Evolutionary conservation across 92 coral and sea anemone species (phyloP).

Genomic region (Siderastrea radians): DNA sequence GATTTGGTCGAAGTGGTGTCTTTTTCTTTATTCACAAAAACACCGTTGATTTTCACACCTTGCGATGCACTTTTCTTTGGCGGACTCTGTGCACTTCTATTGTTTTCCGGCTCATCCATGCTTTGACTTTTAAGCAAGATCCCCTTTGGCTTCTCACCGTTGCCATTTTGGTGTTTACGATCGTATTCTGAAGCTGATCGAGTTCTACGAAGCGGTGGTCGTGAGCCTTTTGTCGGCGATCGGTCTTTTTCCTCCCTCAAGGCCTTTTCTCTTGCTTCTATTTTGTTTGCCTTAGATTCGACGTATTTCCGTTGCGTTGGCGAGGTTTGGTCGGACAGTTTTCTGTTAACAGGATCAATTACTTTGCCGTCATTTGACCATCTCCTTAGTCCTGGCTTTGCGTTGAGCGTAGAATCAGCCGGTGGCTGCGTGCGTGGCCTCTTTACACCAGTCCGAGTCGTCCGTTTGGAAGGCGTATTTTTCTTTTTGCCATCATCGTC

Average conservation of each 20-base stretch:
- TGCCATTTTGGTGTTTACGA: constrained; percentile 75
- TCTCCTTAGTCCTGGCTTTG: constrained; percentile 10
- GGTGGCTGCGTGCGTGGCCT: constrained; percentile 21
- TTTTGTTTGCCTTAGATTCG: constrained; percentile 89
- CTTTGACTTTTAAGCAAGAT: constrained; percentile 82
- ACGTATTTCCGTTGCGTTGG: constrained; percentile 70
- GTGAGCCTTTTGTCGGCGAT: constrained; percentile 78
- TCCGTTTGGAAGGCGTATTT: constrained; percentile 2
- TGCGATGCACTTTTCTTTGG: constrained; percentile 58
- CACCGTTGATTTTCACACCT: constrained; percentile 94
- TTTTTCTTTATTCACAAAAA: constrained; percentile 79
- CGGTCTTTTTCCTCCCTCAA: constrained; percentile 76
- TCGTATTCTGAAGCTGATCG: constrained; percentile 92
- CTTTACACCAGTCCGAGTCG: not conserved
- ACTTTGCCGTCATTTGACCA: constrained; percentile 31
- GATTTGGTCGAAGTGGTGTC: constrained; percentile 63
- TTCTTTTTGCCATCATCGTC: constrained; percentile 23
- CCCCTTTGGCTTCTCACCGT: constrained; percentile 87
- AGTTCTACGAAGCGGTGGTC: constrained; percentile 91
- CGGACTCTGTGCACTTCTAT: constrained; percentile 9
- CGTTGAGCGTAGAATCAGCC: constrained; percentile 6
- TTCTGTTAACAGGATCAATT: constrained; percentile 12
- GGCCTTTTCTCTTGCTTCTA: constrained; percentile 85
- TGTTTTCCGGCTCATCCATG: constrained; percentile 72
- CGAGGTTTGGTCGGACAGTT: constrained; percentile 27